Conservation (phyloP, 2,888 invertebrate genomes). For the Copidosoma aretas region DNA sequence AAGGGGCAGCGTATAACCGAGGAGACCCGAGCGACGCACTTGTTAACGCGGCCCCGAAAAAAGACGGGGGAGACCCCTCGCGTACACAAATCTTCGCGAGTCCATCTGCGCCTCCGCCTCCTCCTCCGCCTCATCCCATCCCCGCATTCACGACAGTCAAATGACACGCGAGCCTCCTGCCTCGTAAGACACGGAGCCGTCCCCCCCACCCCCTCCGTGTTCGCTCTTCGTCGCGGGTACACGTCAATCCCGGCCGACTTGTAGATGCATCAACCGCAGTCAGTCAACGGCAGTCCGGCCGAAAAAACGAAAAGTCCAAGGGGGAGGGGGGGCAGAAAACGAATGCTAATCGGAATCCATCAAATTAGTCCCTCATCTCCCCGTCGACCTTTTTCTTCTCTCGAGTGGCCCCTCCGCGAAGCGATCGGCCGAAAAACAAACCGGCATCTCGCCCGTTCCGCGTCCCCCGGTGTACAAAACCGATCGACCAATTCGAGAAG, state of each 20-base stretch:
- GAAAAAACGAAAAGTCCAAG: background rate
- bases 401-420: slow-evolving; percentile 5
- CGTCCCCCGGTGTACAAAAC: background rate
- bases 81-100: too few relatives aligned
- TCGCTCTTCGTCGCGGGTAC: slow-evolving; percentile 13
- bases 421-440: slow-evolving; percentile 21
- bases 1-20: too few relatives aligned
- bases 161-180: slow-evolving; percentile 16
- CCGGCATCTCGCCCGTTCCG: slow-evolving; percentile 18
- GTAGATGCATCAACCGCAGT: slow-evolving; percentile 31
- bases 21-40: too few relatives aligned
- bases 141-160: slow-evolving; percentile 9
- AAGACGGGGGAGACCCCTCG: too few relatives aligned
- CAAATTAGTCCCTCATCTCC: slow-evolving; percentile 38
- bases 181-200: background rate
- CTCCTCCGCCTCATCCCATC: slow-evolving; percentile 1
- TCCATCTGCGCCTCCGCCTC: background rate
- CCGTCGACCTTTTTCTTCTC: slow-evolving; percentile 17
- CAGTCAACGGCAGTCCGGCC: background rate
- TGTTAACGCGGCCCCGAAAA: too few relatives aligned
- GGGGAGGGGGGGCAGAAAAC: slow-evolving; percentile 10
- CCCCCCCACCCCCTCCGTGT: background rate
- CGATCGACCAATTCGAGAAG: too few relatives aligned
- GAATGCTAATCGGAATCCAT: slow-evolving; percentile 40
- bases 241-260: slow-evolving; percentile 26